These are phyloP conservation scores for Elephantulus edwardii DNA, from an alignment of 2,113 vertebrate genomes.

Conservation along the genomic window DNA sequence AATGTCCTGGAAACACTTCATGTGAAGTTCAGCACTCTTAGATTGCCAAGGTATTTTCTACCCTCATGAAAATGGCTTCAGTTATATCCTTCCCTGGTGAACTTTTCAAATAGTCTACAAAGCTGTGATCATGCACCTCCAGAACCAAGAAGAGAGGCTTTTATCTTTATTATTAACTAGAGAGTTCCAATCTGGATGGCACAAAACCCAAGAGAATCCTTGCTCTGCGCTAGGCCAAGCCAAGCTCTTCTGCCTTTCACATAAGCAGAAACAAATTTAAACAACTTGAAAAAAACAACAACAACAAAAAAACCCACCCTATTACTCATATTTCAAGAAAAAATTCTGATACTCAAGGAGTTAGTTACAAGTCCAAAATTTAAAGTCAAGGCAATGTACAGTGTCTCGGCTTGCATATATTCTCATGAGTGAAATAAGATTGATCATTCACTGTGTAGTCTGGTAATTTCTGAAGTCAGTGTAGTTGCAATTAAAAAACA, in stretches of 20 bases:
- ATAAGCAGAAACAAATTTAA: not conserved
- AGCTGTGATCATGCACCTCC: not conserved
- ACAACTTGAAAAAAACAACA: not conserved
- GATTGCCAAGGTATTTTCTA: not conserved
- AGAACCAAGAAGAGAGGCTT: not conserved
- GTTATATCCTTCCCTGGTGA: not conserved
- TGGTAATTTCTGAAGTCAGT: not conserved
- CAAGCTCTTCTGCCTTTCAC: not conserved
- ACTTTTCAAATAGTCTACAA: not conserved
- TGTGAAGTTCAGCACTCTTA: not conserved
- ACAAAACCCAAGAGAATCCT: not conserved
- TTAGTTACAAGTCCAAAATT: not conserved
- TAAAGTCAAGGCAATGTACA: not conserved
- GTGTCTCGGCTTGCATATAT: not conserved
- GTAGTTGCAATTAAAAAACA: not conserved
- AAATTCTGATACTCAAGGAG: not conserved
- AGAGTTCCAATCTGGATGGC: not conserved
- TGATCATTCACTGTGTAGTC: not conserved
- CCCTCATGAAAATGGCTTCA: not conserved
- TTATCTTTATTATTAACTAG: not conserved
- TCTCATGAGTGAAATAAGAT: constrained; percentile 5
- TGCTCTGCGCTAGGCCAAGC: not conserved
- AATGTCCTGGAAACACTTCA: not conserved
- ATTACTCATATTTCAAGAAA: constrained; percentile 23
- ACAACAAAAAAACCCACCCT: too few relatives aligned